Percentiles rank a stretch among this genome's conserved stretches.
Conservation (phyloP, 2,797 vertebrate genomes). For the Myoxocephalus aenaeus region DNA sequence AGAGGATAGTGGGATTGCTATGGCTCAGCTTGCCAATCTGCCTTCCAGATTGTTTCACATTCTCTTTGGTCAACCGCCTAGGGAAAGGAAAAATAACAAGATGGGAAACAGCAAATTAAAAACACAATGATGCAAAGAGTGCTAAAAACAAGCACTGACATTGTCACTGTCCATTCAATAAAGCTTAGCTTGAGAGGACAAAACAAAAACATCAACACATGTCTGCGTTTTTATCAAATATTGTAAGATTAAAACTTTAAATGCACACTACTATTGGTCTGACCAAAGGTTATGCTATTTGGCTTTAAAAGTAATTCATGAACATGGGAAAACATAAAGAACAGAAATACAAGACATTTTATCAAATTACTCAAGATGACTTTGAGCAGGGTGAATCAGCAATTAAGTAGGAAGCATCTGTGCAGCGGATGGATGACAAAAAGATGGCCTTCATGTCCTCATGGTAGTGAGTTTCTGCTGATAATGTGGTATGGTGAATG, state of each 20-base stretch:
- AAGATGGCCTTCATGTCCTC: not conserved
- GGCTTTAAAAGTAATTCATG: not conserved
- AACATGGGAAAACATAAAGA: not conserved
- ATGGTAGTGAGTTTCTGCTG: not conserved
- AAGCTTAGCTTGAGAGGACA: not conserved
- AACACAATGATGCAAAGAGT: not conserved
- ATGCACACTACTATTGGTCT: not conserved
- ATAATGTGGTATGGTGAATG: not conserved
- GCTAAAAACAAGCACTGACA: conserved; percentile 34
- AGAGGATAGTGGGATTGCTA: conserved; percentile 98
- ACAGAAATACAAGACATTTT: not conserved
- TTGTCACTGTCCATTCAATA: not conserved
- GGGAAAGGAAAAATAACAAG: not conserved
- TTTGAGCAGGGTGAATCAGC: not conserved
- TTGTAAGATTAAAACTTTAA: not conserved
- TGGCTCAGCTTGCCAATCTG: conserved; percentile 98
- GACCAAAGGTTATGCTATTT: not conserved
- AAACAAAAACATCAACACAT: conserved; percentile 1
- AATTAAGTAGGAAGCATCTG: not conserved
- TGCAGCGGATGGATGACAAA: not conserved
- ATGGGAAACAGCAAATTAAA: conserved; percentile 7
- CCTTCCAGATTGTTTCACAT: conserved; percentile 96
- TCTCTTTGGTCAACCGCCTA: conserved; percentile 97
- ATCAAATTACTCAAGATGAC: not conserved
- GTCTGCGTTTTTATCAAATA: not conserved